phyloP scores from a whole-genome alignment of 1,140 invertebrate genomes.

The Drosophila pseudoananassae region DNA sequence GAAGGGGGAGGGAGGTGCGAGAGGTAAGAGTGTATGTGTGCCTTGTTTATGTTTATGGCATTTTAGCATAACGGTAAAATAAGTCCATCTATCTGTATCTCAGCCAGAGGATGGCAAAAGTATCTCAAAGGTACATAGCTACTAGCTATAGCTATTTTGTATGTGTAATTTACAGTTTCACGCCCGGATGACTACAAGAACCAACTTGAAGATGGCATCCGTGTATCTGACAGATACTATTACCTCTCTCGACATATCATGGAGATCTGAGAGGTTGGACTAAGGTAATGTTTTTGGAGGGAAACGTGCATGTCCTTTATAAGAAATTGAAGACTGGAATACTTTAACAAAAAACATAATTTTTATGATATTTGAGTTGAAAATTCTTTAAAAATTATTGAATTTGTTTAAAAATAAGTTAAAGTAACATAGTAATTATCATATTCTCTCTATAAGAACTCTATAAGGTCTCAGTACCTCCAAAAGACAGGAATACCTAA shows the following conservation, averaged over 20 bases:
- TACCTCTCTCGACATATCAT: slow-evolving; percentile 30
- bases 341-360: too few relatives aligned
- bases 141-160: background rate
- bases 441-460: too few relatives aligned
- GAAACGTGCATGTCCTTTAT: too few relatives aligned
- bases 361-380: too few relatives aligned
- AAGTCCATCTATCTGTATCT: slow-evolving; percentile 30
- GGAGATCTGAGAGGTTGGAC: slow-evolving; percentile 2
- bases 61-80: slow-evolving; percentile 55
- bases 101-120: slow-evolving; percentile 11
- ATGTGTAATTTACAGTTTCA: slow-evolving; percentile 12
- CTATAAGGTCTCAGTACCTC: too few relatives aligned
- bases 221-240: slow-evolving; percentile 25
- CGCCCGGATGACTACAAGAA: slow-evolving; percentile 15
- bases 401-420: too few relatives aligned
- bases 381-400: too few relatives aligned
- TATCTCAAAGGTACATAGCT: slow-evolving; percentile 17
- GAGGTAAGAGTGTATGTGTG: too few relatives aligned
- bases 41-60: slow-evolving; percentile 75
- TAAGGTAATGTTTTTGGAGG: background rate
- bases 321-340: too few relatives aligned
- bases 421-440: too few relatives aligned
- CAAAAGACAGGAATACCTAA: too few relatives aligned
- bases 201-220: slow-evolving; percentile 9
- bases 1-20: too few relatives aligned